A percentile compares a stretch with the other conserved stretches of the same genome.
Conservation (phyloP, 2,113 vertebrate species). For the Thermophis baileyi region DNA sequence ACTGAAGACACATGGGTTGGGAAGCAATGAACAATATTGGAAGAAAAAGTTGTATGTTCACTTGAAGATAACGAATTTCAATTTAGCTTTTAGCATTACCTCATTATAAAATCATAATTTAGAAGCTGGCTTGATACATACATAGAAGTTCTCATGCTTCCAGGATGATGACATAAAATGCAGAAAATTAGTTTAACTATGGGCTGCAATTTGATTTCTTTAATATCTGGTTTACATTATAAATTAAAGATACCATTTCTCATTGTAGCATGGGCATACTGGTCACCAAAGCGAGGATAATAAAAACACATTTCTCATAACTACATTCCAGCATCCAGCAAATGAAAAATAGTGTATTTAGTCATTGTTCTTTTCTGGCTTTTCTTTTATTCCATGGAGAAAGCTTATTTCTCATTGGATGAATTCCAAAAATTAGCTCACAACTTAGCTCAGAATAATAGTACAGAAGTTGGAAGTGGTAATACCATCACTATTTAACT, state of each 20-base stretch:
- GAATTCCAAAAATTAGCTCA: not conserved
- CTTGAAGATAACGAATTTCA: slow-evolving; percentile 8
- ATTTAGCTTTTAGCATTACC: not conserved
- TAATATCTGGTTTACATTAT: not conserved
- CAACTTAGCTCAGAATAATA: not conserved
- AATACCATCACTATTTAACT: not conserved
- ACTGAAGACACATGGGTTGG: not conserved
- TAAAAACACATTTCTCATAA: not conserved
- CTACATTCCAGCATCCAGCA: not conserved
- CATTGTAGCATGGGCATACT: not conserved
- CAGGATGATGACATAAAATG: not conserved
- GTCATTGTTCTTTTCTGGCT: not conserved
- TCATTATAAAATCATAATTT: slow-evolving; percentile 1
- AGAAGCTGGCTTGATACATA: not conserved
- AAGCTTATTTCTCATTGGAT: not conserved
- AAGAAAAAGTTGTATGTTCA: not conserved
- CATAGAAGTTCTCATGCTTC: not conserved
- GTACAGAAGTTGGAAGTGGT: not conserved
- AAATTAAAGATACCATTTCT: not conserved
- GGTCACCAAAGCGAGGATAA: not conserved
- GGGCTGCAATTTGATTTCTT: not conserved
- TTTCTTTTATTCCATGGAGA: not conserved
- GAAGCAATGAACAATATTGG: not conserved
- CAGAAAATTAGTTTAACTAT: not conserved
- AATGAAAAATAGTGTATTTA: not conserved